Base-by-base conservation (phyloP, 2,113 vertebrate genomes). In the Atractosteus spatula region DNA sequence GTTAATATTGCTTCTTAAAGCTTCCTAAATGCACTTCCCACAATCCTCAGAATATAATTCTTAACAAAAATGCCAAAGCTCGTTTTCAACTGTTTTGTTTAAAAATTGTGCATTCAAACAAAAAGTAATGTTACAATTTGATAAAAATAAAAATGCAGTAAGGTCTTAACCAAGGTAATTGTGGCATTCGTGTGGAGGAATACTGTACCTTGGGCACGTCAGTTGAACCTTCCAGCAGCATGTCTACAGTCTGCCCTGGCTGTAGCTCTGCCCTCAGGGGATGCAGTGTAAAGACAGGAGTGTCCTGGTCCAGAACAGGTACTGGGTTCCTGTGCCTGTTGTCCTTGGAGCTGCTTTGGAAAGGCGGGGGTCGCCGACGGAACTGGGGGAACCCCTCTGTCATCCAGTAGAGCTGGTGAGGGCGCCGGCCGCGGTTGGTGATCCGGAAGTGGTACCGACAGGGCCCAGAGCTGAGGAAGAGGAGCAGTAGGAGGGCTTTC, bases 371-470 rank as follows among this genome's bases (percentile, higher is more conserved):
- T 8, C 3, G 66, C 44, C 75, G 81, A 8, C 77, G 69, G 42
- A 81, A 79, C 0, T 73, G 66, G 10, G 41, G 2, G 10, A 87
- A 90, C 11, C 79, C 83, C 16, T 92, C 86, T 0, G 69, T 89
- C 17, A 78, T 81, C 96, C 96, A 98, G 77, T 82, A 89, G 3
- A 98, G 77, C 66, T 80, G 87, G 55, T 96, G 93, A 5, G 69
- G 68, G 0, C 86, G 86, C 0, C 81, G 80, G 0, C 97, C 95
- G 3, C 55, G 75, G 73, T 98, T 99, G 0, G 83, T 95, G 45
- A 98, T 55, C 69, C 74, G 93, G 78, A 98, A 96, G 75, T 0
- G 73, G 77, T 89, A 95, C 74, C 71, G 80, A 74, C 78, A 92
- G 5, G 87, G 75, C 10, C 74, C 72, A 41, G 84, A 75, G 75